Base-by-base conservation (phyloP, 2,888 invertebrate genomes). In the Xylophagus ater region DNA sequence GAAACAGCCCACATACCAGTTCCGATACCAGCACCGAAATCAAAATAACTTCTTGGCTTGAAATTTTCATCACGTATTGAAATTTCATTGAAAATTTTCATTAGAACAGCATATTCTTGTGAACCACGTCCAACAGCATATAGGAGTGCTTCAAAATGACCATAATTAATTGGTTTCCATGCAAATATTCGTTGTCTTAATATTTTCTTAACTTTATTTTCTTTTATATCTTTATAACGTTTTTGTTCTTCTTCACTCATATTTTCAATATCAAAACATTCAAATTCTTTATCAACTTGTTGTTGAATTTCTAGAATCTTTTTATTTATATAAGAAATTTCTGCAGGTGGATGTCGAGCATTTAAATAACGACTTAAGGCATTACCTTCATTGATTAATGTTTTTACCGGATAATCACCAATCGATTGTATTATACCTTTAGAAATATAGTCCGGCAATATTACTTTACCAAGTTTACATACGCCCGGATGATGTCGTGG, bases 1-100 rank as follows among this genome's bases (percentile, higher is more conserved):
- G 78, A 77, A 0, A 80, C 76, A 0, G 87, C 93, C 92, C 92
- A 92, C 37, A 79, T 75, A 0, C 78, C 84, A 1, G 86, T 82
- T 1, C 92, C 93, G 4, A 87, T 66, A 1, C 96, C 96, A 4
- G 92, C 87, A 1, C 94, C 96, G 61, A 87, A 90, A 66, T 96
- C 93, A 50, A 93, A 83, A 48, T 89, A 72, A 35, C 74, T 73
- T 41, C 71, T 66, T 0, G 94, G 94, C 41, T 68, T 68, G 57
- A 84, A 94, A 13, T 73, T 59, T 0, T 71, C 68, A 56, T 81
- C 70, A 37, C 76, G 68, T 25, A 56, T 57, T 34, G 66, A 65
- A 37, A 93, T 81, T 68, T 92, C 90, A 29, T 72, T 67, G 26
- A 93, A 73, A 34, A 90, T 74, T 53, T 72, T 74, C 24, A 68